A percentile compares a stretch with the other conserved stretches of the same genome.
These are phyloP conservation scores for Mimas tiliae DNA, from an alignment of 2,888 invertebrate species.

Conservation along the genomic window DNA sequence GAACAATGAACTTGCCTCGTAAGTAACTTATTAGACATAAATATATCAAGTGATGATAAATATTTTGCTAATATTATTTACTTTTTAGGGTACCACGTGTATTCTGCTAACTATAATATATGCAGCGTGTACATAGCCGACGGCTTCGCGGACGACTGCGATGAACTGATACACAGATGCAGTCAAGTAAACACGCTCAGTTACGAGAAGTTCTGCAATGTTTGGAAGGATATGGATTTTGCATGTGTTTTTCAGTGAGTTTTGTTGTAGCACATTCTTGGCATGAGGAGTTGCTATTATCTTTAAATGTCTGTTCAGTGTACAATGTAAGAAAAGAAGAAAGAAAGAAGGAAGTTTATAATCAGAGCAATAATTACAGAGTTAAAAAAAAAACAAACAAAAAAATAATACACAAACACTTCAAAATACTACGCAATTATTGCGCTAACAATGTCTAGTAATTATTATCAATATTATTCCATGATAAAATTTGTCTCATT, in stretches of 20 bases:
- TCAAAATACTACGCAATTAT: too few relatives aligned
- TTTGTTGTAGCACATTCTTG: not conserved
- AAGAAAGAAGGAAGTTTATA: too few relatives aligned
- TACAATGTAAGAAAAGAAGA: too few relatives aligned
- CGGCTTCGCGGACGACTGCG: conserved; percentile 71
- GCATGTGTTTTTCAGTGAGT: conserved; percentile 65
- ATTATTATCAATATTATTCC: too few relatives aligned
- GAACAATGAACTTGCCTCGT: not conserved
- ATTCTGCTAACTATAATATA: not conserved
- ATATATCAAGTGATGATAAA: too few relatives aligned
- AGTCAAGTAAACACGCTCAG: conserved; percentile 50
- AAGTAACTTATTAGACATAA: not conserved
- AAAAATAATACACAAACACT: too few relatives aligned
- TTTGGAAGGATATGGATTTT: conserved; percentile 71
- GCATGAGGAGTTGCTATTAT: too few relatives aligned
- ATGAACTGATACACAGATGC: conserved; percentile 63
- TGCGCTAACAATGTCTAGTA: too few relatives aligned
- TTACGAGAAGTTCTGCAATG: conserved; percentile 59
- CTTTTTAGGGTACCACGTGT: not conserved
- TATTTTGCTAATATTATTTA: not conserved
- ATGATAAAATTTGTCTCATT: too few relatives aligned
- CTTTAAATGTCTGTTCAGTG: too few relatives aligned
- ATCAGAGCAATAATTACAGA: too few relatives aligned
- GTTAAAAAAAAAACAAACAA: too few relatives aligned
- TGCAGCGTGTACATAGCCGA: conserved; percentile 55